These are phyloP conservation scores for Psephotus haematonotus DNA, from an alignment of 2,113 vertebrate species.

Conservation along the genomic window DNA sequence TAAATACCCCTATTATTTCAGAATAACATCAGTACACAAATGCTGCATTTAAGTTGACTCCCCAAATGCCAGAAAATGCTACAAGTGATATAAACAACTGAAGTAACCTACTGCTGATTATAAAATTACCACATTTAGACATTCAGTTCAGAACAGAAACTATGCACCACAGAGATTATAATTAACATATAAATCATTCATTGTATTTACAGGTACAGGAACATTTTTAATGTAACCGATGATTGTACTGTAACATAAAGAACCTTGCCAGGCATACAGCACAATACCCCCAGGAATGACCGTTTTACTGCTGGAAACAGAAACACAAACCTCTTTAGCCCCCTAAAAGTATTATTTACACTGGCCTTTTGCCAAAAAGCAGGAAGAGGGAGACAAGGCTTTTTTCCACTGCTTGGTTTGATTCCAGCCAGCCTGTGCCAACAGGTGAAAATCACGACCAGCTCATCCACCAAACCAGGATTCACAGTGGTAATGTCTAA, in stretches of 20 bases:
- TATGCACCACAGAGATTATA: neutral
- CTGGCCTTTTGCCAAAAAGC: neutral
- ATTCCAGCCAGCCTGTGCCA: neutral
- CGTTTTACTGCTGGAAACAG: constrained; percentile 5
- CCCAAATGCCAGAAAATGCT: neutral
- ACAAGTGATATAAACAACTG: neutral
- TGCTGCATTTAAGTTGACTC: neutral
- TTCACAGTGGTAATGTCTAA: neutral
- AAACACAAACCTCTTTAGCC: constrained; percentile 13
- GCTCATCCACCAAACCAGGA: neutral
- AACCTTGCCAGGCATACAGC: neutral
- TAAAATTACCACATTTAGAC: neutral
- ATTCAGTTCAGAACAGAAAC: neutral
- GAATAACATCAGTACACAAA: neutral
- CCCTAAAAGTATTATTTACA: constrained; percentile 7
- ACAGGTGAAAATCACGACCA: neutral
- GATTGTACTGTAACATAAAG: neutral
- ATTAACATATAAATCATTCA: neutral
- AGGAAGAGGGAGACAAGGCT: neutral
- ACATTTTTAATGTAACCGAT: neutral
- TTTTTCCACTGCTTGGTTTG: neutral
- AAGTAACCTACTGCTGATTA: neutral
- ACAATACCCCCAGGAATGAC: neutral
- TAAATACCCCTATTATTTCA: neutral
- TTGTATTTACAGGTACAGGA: neutral